Conservation (phyloP, 2,797 vertebrate species). For the Euthynnus affinis region DNA sequence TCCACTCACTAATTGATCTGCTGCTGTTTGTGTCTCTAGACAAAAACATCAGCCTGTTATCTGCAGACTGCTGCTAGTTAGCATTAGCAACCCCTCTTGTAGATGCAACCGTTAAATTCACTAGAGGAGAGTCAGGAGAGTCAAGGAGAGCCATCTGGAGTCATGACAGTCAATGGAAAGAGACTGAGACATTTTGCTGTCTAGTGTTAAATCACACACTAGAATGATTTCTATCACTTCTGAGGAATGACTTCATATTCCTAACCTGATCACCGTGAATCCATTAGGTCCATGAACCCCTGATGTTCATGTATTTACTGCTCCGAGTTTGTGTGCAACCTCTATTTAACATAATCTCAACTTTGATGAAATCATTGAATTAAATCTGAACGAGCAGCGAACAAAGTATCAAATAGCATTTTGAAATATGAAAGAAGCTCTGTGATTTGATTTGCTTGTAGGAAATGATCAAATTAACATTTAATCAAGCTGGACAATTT, state of each 20-base stretch:
- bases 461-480: slow-evolving; percentile 67
- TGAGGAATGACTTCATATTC: not conserved
- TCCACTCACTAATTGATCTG: too few relatives aligned
- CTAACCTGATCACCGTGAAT: not conserved
- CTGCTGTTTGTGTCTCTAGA: too few relatives aligned
- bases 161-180: too few relatives aligned
- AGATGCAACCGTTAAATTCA: too few relatives aligned
- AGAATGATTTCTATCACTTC: not conserved
- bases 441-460: slow-evolving; percentile 63
- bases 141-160: too few relatives aligned
- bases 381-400: slow-evolving; percentile 46
- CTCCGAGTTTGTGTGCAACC: slow-evolving; percentile 18
- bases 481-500: slow-evolving; percentile 57
- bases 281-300: not conserved
- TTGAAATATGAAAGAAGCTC: slow-evolving; percentile 54
- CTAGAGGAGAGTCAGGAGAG: too few relatives aligned
- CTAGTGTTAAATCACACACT: not conserved
- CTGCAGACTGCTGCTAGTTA: too few relatives aligned
- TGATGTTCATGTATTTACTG: not conserved
- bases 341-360: slow-evolving; percentile 42
- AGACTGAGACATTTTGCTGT: not conserved
- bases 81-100: not conserved
- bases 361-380: slow-evolving; percentile 59
- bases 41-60: too few relatives aligned
- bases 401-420: slow-evolving; percentile 52